Conservation (phyloP, 2,888 invertebrate genomes). For the Isoperla grammatica region DNA sequence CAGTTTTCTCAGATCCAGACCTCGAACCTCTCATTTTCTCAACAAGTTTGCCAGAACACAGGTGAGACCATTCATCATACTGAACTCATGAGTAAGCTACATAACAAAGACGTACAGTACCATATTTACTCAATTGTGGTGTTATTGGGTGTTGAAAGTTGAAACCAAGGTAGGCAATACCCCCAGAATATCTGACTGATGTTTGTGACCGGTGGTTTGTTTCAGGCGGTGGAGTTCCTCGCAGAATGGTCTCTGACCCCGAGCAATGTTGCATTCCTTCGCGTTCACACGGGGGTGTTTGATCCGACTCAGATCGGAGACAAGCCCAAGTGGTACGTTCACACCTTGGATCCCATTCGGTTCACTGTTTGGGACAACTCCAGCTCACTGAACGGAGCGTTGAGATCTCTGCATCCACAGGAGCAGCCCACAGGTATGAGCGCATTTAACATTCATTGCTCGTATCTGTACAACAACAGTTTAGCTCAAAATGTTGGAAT, state of each 20-base stretch:
- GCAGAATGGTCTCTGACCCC: slow-evolving; percentile 99
- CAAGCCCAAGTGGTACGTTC: slow-evolving; percentile 95
- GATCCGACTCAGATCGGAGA: slow-evolving; percentile 97
- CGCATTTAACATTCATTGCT: too few relatives aligned
- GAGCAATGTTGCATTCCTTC: slow-evolving; percentile 93
- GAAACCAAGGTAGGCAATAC: too few relatives aligned
- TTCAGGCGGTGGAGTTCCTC: slow-evolving; percentile 91
- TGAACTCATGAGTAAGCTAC: neutral
- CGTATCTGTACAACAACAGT: neutral
- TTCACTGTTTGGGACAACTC: slow-evolving; percentile 92
- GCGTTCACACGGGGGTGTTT: slow-evolving; percentile 94
- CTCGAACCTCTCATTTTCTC: slow-evolving; percentile 80
- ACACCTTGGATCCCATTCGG: slow-evolving; percentile 77
- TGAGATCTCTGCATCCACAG: slow-evolving; percentile 64
- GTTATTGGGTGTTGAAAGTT: neutral
- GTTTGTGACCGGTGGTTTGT: too few relatives aligned
- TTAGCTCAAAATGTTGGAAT: too few relatives aligned
- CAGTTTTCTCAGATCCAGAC: slow-evolving; percentile 91
- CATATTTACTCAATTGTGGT: neutral
- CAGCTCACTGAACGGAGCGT: slow-evolving; percentile 70
- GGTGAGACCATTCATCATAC: slow-evolving; percentile 43
- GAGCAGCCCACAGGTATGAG: slow-evolving; percentile 69
- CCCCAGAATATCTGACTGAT: too few relatives aligned
- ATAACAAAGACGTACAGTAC: neutral
- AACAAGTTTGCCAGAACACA: slow-evolving; percentile 92